Percentiles rank a stretch among this genome's conserved stretches.
phyloP scores from a whole-genome alignment of 2,113 vertebrate species.

The Tragulus kanchil region DNA sequence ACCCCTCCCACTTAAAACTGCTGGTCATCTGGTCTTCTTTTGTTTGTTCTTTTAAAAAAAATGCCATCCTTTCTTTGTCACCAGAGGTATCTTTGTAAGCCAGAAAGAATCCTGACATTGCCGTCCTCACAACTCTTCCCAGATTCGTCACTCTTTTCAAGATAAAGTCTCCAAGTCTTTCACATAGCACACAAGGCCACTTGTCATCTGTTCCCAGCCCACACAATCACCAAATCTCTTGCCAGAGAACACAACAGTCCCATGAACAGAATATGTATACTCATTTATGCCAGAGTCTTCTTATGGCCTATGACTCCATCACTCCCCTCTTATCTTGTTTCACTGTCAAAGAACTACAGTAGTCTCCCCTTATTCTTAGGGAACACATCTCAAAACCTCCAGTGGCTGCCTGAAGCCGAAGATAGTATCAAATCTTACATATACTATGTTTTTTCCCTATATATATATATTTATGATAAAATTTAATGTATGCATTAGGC shows the following conservation, averaged over 20 bases:
- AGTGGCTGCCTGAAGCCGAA: neutral
- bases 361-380: neutral
- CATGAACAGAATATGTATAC: neutral
- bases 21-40: neutral
- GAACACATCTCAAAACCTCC: neutral
- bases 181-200: neutral
- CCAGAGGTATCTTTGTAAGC: neutral
- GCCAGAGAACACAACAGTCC: constrained; percentile 25
- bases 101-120: neutral
- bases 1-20: neutral
- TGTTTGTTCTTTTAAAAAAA: neutral
- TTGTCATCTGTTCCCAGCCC: neutral
- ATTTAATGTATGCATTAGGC: neutral
- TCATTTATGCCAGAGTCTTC: neutral
- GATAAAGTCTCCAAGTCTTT: neutral
- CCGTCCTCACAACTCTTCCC: neutral
- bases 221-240: neutral
- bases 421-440: neutral
- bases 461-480: neutral
- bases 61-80: neutral
- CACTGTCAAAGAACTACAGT: neutral
- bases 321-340: neutral
- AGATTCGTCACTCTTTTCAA: constrained; percentile 23
- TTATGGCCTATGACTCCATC: neutral
- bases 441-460: neutral